Evolutionary conservation across 2,888 invertebrate genomes (phyloP).

Genomic region (Archaeoteleia sp.): DNA sequence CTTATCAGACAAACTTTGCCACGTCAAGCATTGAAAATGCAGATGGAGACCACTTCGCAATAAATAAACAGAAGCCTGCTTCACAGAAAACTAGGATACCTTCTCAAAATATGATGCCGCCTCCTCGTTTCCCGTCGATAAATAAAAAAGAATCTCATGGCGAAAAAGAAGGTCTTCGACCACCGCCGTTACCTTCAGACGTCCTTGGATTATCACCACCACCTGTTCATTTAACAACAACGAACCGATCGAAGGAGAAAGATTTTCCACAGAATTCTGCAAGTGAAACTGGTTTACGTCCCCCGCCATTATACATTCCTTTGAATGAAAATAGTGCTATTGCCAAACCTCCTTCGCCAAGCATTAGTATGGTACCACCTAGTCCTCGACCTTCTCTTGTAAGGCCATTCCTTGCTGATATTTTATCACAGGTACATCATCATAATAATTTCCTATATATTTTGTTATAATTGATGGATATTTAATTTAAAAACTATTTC

Average conservation of each 20-base stretch:
- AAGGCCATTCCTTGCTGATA: conserved; percentile 69
- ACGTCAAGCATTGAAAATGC: conserved; percentile 49
- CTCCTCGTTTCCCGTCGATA: conserved; percentile 49
- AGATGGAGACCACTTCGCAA: conserved; percentile 40
- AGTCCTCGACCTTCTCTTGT: conserved; percentile 63
- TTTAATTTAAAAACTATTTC: conserved; percentile 5
- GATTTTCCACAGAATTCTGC: conserved; percentile 43
- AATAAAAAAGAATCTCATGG: conserved; percentile 46
- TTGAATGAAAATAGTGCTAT: conserved; percentile 62
- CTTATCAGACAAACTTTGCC: conserved; percentile 67
- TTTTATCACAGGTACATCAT: conserved; percentile 68
- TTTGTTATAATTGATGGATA: conserved; percentile 1
- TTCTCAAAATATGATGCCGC: conserved; percentile 67
- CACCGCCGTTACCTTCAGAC: conserved; percentile 66
- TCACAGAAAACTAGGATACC: conserved; percentile 58
- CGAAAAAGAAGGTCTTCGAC: conserved; percentile 64
- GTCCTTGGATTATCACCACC: conserved; percentile 72
- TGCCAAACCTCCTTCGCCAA: conserved; percentile 60
- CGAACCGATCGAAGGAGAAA: conserved; percentile 61
- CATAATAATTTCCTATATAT: no score
- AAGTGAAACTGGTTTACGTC: conserved; percentile 62
- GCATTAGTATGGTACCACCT: conserved; percentile 66
- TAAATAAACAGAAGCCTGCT: conserved; percentile 22
- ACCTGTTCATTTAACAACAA: conserved; percentile 67
- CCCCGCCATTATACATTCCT: conserved; percentile 69